These are phyloP conservation scores for Dyspetes luteomarginatus DNA, from an alignment of 2,888 invertebrate genomes.

Conservation along the genomic window DNA sequence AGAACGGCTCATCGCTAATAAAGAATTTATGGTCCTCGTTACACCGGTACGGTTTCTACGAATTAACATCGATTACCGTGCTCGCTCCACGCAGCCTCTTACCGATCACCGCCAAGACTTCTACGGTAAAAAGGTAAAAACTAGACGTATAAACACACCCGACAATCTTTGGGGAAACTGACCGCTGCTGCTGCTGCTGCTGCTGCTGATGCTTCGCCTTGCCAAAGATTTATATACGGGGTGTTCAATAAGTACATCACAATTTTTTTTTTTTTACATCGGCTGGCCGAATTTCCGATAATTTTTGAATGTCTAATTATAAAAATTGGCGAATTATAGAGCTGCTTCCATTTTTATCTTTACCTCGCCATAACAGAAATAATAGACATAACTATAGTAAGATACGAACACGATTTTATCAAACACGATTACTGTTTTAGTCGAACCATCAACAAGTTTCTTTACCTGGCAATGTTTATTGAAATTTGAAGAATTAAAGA, in stretches of 20 bases:
- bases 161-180: neutral
- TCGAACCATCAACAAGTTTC: no score
- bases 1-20: constrained; percentile 77
- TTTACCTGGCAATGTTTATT: no score
- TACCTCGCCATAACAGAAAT: no score
- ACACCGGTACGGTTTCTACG: constrained; percentile 81
- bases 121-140: constrained; percentile 72
- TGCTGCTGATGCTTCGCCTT: no score
- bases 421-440: no score
- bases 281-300: neutral
- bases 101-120: neutral
- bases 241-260: constrained; percentile 19
- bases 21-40: constrained; percentile 82
- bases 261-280: no score
- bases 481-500: no score
- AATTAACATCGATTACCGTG: constrained; percentile 82
- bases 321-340: no score
- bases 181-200: neutral
- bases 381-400: no score
- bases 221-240: constrained; percentile 28
- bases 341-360: no score
- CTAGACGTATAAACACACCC: constrained; percentile 64
- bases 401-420: no score
- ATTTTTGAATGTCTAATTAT: no score
- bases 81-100: constrained; percentile 56